Evolutionary conservation across 2,113 vertebrate species (phyloP).

Genomic region (Mormoops blainvillei): DNA sequence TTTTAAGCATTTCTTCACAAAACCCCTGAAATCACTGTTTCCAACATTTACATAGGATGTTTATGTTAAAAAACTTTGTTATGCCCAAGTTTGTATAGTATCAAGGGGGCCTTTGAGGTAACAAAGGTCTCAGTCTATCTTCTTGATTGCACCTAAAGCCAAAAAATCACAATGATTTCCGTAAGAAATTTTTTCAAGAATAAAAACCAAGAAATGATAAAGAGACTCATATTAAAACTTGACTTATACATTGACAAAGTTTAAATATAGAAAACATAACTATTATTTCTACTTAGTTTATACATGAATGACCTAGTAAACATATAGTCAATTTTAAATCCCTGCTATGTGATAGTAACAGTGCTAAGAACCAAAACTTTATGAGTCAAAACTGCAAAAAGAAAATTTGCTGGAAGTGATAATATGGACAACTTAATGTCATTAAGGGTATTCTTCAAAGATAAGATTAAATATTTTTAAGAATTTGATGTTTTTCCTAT

Average conservation of each 20-base stretch:
- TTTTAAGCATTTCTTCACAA: neutral
- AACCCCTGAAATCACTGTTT: neutral
- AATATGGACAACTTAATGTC: neutral
- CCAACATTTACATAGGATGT: neutral
- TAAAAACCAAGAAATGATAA: neutral
- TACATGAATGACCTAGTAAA: neutral
- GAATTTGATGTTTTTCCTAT: neutral
- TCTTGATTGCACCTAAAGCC: neutral
- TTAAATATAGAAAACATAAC: neutral
- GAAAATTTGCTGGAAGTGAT: neutral
- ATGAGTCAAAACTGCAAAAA: neutral
- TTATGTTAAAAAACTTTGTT: neutral
- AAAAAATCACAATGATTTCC: neutral
- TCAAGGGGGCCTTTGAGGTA: neutral
- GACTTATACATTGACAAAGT: neutral
- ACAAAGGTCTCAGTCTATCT: neutral
- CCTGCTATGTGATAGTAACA: neutral
- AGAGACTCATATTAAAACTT: neutral
- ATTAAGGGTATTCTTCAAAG: neutral
- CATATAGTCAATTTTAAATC: neutral
- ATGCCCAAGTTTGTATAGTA: neutral
- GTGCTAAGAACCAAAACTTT: neutral
- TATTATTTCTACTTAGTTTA: neutral
- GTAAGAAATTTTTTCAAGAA: neutral
- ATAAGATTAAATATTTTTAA: neutral